Percentiles rank a stretch among this genome's conserved stretches.
These are phyloP conservation scores for Papilio dardanus DNA, from an alignment of 1,140 invertebrate genomes.

Conservation along the genomic window DNA sequence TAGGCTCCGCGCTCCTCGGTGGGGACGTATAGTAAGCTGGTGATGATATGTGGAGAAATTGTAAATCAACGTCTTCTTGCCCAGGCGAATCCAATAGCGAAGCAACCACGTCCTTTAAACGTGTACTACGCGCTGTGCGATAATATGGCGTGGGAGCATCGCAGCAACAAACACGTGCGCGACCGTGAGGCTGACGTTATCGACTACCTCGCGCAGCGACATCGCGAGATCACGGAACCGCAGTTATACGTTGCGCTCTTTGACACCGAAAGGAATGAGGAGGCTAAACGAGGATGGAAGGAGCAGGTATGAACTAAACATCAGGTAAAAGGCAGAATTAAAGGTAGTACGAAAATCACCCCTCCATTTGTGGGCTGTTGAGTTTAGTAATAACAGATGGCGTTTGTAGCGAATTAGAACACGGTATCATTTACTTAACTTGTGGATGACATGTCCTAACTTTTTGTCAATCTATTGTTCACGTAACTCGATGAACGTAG, in stretches of 20 bases:
- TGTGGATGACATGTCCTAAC: no score
- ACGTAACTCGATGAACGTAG: no score
- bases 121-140: slow-evolving; percentile 77
- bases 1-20: no score
- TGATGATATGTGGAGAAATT: no score
- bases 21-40: no score
- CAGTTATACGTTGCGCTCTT: slow-evolving; percentile 70
- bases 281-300: slow-evolving; percentile 74
- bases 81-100: slow-evolving; percentile 70
- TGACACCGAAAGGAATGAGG: slow-evolving; percentile 79
- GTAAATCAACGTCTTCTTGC: not conserved
- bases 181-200: slow-evolving; percentile 75
- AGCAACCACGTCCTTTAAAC: slow-evolving; percentile 81
- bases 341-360: no score
- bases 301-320: slow-evolving; percentile 66
- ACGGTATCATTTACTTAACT: not conserved
- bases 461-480: no score
- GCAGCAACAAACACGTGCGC: slow-evolving; percentile 64
- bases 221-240: slow-evolving; percentile 66
- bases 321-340: no score
- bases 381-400: not conserved
- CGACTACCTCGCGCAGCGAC: slow-evolving; percentile 60
- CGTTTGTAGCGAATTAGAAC: not conserved
- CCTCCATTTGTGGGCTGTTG: no score
- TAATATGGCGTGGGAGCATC: slow-evolving; percentile 72